Evolutionary conservation across 2,888 invertebrate species (phyloP), one percentile per base, ranked within the genome.

Genomic region (Anaspis maculata): DNA sequence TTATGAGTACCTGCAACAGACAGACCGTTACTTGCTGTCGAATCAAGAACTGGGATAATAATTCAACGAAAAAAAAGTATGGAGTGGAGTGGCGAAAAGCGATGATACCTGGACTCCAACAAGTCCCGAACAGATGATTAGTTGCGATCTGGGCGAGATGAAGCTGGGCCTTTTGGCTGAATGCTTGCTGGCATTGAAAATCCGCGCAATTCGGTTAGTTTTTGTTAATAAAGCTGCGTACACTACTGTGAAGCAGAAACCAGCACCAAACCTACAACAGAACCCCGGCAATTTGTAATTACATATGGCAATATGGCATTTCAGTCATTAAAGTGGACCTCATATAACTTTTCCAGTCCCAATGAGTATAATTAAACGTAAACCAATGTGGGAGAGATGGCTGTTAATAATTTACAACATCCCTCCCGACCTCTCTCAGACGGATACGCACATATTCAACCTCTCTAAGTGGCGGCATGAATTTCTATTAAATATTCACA

Each of bases 161-260:
- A 95, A 91, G 28, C 87, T 83, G 1, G 95, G 95, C 41, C 95
- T 74, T 64, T 91, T 88, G 3, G 96, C 95, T 13, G 92, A 87
- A 55, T 87, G 85, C 61, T 92, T 94, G 56, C 92, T 88, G n/a
- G 95, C 94, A 61, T 94, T 91, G 68, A 97, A 88, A 59, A 97
- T 97, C 27, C 97, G 72, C 0, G 95, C 85, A 44, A 98, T 98
- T 31, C 97, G 73, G 69, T 96, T 97, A 7, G 97, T 97, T 73
- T 97, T 97, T 28, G 97, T 97, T 32, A 97, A 74, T 15, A 98
- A 72, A 1, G 97, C 92, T 0, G 94, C 94, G 69, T 97, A 97
- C 23, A 98, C 92, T 27, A 97, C 86, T 1, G 95, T 90, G 70
- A 98, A 97, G 58, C 94, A 91, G 62, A 96, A 86, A 3, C 92